These are phyloP conservation scores for Caenorhabditis sp. DNA, from an alignment of 2,888 invertebrate genomes.

Conservation along the genomic window DNA sequence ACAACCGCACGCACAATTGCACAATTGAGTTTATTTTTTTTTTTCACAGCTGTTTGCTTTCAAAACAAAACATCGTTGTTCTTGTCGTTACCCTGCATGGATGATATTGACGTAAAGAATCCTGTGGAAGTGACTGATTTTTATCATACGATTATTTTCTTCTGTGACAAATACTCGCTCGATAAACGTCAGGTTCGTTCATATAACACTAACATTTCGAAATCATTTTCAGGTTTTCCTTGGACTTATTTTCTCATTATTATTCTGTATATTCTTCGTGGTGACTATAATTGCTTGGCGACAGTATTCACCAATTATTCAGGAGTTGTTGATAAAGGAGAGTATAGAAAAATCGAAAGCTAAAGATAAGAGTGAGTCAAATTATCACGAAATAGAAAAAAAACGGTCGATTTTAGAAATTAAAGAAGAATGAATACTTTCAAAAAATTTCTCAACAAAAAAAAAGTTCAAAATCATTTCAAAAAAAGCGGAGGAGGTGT, in stretches of 20 bases:
- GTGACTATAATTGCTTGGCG: slow-evolving; percentile 43
- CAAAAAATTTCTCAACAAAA: slow-evolving; percentile 59
- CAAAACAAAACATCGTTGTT: background rate
- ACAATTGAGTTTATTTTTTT: background rate
- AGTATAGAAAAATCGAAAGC: slow-evolving; percentile 23
- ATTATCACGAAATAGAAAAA: slow-evolving; percentile 6
- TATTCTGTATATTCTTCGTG: slow-evolving; percentile 30
- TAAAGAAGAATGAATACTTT: slow-evolving; percentile 57
- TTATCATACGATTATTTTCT: slow-evolving; percentile 1
- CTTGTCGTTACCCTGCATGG: background rate
- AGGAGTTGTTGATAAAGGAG: slow-evolving; percentile 37
- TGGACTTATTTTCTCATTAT: slow-evolving; percentile 27
- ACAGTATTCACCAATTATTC: slow-evolving; percentile 46
- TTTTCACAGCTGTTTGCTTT: background rate
- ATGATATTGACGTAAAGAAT: background rate
- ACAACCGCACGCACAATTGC: slow-evolving; percentile 6
- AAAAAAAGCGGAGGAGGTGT: slow-evolving; percentile 57
- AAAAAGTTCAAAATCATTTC: slow-evolving; percentile 59
- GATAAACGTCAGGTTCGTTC: slow-evolving; percentile 44
- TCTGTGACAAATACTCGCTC: slow-evolving; percentile 38
- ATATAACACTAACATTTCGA: background rate
- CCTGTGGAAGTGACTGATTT: background rate
- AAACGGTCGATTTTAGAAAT: slow-evolving; percentile 23
- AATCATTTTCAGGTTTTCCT: slow-evolving; percentile 42
- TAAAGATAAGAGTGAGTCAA: slow-evolving; percentile 6